phyloP scores from a whole-genome alignment of 1,140 invertebrate genomes.

The Papilio helenus region DNA sequence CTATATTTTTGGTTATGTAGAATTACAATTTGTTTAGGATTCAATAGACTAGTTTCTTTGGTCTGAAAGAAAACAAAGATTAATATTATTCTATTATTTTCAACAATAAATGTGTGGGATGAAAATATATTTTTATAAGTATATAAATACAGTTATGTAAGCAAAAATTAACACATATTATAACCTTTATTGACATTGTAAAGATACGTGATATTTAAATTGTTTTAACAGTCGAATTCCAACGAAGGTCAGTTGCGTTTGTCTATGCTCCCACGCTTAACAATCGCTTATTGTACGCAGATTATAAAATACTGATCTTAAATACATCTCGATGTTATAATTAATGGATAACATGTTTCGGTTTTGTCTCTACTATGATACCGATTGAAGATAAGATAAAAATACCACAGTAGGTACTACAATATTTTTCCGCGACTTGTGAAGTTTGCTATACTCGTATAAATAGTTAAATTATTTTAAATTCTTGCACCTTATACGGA shows the following conservation, averaged over 20 bases:
- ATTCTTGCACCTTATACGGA: neutral
- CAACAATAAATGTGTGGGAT: too few species aligned
- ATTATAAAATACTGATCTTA: conserved; percentile 5
- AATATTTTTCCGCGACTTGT: neutral
- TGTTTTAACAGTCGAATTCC: neutral
- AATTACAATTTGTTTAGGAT: too few species aligned
- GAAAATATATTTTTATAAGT: too few species aligned
- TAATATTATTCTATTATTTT: too few species aligned
- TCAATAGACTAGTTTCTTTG: too few species aligned
- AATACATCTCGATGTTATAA: conserved; percentile 2
- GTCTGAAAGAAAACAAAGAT: too few species aligned
- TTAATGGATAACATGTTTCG: neutral
- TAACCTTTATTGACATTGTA: neutral
- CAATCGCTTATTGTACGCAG: conserved; percentile 14
- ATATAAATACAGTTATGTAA: too few species aligned
- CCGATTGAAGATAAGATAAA: neutral
- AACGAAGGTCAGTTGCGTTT: neutral
- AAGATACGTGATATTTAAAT: conserved; percentile 8
- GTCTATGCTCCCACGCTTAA: conserved; percentile 7
- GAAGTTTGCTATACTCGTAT: neutral
- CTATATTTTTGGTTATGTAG: too few species aligned
- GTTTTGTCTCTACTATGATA: neutral
- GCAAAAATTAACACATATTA: too few species aligned
- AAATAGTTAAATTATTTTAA: neutral
- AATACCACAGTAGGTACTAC: neutral